These are phyloP conservation scores for Exephanes ischioxanthus DNA, from an alignment of 2,888 invertebrate genomes.

Conservation along the genomic window DNA sequence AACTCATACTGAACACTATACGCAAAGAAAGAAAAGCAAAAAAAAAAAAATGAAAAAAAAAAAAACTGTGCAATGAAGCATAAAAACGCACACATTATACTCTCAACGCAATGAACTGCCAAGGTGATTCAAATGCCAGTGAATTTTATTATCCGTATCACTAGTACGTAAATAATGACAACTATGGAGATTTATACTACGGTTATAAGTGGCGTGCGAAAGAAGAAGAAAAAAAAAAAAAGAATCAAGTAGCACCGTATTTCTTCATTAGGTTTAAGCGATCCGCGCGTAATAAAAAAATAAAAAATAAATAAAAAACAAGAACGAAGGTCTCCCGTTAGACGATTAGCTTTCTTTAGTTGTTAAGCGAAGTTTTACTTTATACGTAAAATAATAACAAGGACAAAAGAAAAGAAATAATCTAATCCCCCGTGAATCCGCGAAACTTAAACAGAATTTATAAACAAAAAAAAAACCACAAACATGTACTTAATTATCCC, in stretches of 20 bases:
- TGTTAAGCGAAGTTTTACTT: slow-evolving; percentile 67
- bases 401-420: slow-evolving; percentile 20
- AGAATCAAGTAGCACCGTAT: slow-evolving; percentile 58
- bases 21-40: slow-evolving; percentile 43
- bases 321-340: slow-evolving; percentile 60
- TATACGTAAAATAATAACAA: slow-evolving; percentile 62
- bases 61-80: slow-evolving; percentile 74
- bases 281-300: slow-evolving; percentile 48
- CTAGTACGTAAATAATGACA: slow-evolving; percentile 78
- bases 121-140: slow-evolving; percentile 85
- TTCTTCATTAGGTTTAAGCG: slow-evolving; percentile 76
- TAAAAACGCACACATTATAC: slow-evolving; percentile 83
- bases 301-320: slow-evolving; percentile 15
- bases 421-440: slow-evolving; percentile 47
- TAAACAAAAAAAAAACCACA: slow-evolving; percentile 42
- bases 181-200: slow-evolving; percentile 79
- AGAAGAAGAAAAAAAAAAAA: slow-evolving; percentile 37
- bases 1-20: slow-evolving; percentile 58
- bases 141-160: slow-evolving; percentile 85
- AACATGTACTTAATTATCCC: slow-evolving; percentile 58
- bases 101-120: slow-evolving; percentile 84
- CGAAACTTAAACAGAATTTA: slow-evolving; percentile 55
- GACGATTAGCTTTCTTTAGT: slow-evolving; percentile 71
- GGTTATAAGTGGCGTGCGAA: slow-evolving; percentile 74
- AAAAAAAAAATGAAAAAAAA: slow-evolving; percentile 58